Evolutionary conservation across 2,113 vertebrate genomes (phyloP).

Genomic region (Circaetus cinerascens): DNA sequence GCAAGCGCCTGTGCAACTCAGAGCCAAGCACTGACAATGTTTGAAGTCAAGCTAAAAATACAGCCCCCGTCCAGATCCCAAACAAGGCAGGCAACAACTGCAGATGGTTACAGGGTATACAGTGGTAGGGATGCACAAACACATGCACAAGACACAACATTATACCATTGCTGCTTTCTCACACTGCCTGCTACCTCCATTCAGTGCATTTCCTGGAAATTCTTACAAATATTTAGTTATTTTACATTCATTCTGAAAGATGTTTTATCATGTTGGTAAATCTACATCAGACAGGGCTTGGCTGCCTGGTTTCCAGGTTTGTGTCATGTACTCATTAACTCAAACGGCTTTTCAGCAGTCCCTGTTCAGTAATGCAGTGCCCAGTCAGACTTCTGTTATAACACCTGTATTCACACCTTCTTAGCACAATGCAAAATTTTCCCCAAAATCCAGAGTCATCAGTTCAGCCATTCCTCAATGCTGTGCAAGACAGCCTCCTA

Average conservation of each 20-base stretch:
- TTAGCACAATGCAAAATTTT: neutral
- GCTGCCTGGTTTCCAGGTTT: neutral
- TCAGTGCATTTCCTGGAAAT: neutral
- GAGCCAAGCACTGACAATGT: slow-evolving; percentile 20
- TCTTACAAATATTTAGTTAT: neutral
- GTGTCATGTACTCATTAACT: neutral
- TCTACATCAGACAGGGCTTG: neutral
- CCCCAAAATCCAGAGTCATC: neutral
- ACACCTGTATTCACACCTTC: neutral
- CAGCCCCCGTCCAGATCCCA: neutral
- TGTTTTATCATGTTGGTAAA: neutral
- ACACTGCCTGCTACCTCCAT: neutral
- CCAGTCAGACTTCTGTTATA: neutral
- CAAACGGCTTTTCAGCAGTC: neutral
- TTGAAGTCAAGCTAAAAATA: slow-evolving; percentile 49
- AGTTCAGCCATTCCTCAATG: neutral
- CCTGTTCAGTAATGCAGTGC: neutral
- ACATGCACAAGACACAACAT: neutral
- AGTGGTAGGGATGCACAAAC: neutral
- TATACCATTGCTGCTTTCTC: neutral
- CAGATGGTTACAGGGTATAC: neutral
- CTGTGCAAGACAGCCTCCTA: neutral
- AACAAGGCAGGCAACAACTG: slow-evolving; percentile 5
- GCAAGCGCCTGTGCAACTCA: neutral
- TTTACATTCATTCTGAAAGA: neutral